Evolutionary conservation across 2,113 vertebrate species (phyloP).

Genomic region (Vombatus ursinus): DNA sequence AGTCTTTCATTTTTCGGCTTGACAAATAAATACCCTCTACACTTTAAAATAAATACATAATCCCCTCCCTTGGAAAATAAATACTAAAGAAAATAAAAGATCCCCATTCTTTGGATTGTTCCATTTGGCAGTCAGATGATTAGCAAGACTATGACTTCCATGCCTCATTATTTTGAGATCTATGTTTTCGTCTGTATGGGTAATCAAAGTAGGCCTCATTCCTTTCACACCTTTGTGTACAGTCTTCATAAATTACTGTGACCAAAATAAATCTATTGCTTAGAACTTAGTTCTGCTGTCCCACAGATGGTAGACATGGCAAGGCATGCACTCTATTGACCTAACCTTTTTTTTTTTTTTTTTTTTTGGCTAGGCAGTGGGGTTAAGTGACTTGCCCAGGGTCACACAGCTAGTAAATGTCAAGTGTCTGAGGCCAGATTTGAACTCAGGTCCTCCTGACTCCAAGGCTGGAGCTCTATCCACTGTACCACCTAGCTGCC

Average conservation of each 20-base stretch:
- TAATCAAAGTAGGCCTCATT: background rate
- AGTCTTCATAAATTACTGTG: background rate
- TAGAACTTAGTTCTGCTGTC: background rate
- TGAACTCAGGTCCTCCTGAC: too few species aligned
- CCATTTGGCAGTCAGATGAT: too few species aligned
- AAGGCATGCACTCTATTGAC: background rate
- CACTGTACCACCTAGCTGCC: too few species aligned
- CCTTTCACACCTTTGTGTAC: background rate
- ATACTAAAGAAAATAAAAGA: background rate
- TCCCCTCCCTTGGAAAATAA: background rate
- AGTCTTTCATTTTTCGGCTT: background rate
- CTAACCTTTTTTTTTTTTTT: background rate
- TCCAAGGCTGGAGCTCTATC: too few species aligned
- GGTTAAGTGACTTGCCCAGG: too few species aligned
- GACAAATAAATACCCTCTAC: background rate
- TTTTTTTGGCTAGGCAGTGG: too few species aligned
- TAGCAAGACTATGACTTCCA: background rate
- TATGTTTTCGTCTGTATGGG: background rate
- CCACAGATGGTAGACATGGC: background rate
- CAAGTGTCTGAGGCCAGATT: too few species aligned
- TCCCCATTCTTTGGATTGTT: background rate
- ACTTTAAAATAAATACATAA: background rate
- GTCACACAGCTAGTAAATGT: too few species aligned
- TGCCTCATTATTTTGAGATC: background rate
- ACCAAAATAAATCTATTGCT: background rate